These are phyloP conservation scores for Cisticola juncidis DNA, from an alignment of 2,113 vertebrate genomes.

Conservation along the genomic window DNA sequence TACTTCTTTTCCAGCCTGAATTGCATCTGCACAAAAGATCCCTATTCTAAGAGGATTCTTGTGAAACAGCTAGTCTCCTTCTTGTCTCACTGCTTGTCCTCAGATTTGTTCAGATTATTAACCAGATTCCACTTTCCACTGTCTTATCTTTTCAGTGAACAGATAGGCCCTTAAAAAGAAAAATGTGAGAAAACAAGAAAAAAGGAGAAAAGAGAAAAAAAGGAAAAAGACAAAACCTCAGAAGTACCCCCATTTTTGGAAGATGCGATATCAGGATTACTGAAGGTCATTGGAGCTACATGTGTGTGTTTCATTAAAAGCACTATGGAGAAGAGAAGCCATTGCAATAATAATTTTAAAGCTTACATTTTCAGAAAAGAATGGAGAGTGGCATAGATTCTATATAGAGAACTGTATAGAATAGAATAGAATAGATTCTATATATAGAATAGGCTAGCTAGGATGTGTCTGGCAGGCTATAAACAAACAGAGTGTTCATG, in stretches of 20 bases:
- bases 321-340: background rate
- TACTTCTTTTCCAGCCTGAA: background rate
- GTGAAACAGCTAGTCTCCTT: background rate
- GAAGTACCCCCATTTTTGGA: background rate
- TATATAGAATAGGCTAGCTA: background rate
- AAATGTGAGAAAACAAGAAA: background rate
- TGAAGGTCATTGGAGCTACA: background rate
- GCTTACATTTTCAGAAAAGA: background rate
- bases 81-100: background rate
- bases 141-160: background rate
- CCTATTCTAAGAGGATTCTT: background rate
- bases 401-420: background rate
- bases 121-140: background rate
- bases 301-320: background rate
- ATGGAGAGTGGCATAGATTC: background rate
- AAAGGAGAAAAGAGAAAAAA: background rate
- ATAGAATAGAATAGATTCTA: background rate
- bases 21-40: background rate
- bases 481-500: background rate
- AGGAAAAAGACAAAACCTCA: background rate
- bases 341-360: background rate
- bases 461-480: background rate
- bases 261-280: background rate
- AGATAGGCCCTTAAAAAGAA: background rate
- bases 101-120: background rate